These are phyloP conservation scores for Moxostoma hubbsi DNA, from an alignment of 2,797 vertebrate genomes.

Conservation along the genomic window DNA sequence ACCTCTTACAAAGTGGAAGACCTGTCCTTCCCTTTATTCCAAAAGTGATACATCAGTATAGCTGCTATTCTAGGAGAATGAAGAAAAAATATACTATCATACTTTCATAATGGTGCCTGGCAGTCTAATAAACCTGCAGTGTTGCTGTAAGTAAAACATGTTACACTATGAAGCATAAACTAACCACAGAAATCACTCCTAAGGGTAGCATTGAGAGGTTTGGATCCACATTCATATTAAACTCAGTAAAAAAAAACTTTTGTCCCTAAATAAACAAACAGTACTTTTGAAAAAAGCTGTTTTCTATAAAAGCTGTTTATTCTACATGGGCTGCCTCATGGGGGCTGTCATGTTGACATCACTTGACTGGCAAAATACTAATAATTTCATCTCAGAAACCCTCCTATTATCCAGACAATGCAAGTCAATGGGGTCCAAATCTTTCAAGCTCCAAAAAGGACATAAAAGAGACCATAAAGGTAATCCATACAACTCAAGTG, in stretches of 20 bases:
- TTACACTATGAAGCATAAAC: constrained; percentile 40
- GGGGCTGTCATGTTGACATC: too few species aligned
- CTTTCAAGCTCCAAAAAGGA: too few species aligned
- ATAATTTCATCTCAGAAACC: too few species aligned
- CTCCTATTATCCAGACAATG: too few species aligned
- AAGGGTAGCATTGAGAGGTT: constrained; percentile 42
- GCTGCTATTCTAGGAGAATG: background rate
- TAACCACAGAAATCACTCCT: constrained; percentile 43
- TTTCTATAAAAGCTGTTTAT: too few species aligned
- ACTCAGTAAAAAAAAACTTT: too few species aligned
- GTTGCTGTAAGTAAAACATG: constrained; percentile 36
- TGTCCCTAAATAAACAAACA: background rate
- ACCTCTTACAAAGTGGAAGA: background rate
- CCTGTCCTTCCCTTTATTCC: constrained; percentile 7
- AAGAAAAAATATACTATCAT: background rate
- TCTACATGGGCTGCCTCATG: too few species aligned
- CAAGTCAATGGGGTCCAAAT: too few species aligned
- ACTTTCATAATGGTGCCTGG: constrained; percentile 17
- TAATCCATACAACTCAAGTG: too few species aligned
- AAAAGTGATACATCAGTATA: background rate
- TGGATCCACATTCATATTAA: constrained; percentile 35
- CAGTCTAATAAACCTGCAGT: constrained; percentile 40
- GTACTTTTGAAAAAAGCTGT: too few species aligned
- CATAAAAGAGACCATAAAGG: too few species aligned
- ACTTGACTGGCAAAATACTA: too few species aligned